Base-by-base conservation (phyloP, 2,888 invertebrate species). In the Halocaridina rubra region DNA sequence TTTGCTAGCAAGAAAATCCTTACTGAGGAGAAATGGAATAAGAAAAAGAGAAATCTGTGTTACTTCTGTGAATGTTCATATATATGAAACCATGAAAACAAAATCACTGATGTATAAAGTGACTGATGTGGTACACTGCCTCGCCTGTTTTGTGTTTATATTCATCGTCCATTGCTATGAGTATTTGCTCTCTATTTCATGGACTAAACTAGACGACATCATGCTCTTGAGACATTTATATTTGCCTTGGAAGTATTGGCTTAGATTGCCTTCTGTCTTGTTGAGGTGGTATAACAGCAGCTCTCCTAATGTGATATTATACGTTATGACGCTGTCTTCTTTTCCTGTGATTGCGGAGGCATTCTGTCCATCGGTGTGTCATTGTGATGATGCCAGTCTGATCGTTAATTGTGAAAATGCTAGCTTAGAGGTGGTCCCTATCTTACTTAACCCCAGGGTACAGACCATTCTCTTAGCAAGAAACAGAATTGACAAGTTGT, bases 401-500 rank as follows among this genome's bases (percentile, higher is more conserved):
- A 93, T 93, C 85, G 95, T 95, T 32, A 93, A 94, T 88, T 97
- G 97, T 91, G 94, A 94, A 89, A 94, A 94, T 90, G 95, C 96
- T 80, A 94, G 93, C 87, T 93, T 97, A 89, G 96, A 96, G 90
- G 95, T 96, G 89, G 95, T 97, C 80, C 97, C 97, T 86, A 96
- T 96, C 89, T 96, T 96, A 90, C 93, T 97, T 89, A 97, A 97
- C 91, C 97, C 97, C 59, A 89, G 90, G 53, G 89, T 91, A 78
- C 89, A 90, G 77, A 89, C 89, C 91, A 94, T 97, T 90, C 95
- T 95, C 90, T 93, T 97, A 84, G 94, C 95, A n/a, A 93, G 94
- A 90, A 97, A 97, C 91, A 94, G 94, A 89, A 96, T 98, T 90
- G 93, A 93, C 90, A 94, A 93, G 90, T 93, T 97, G 7, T 94